Evolutionary conservation across 2,113 vertebrate species (phyloP), one percentile per base, ranked within the genome.

Genomic region (Buteo buteo): DNA sequence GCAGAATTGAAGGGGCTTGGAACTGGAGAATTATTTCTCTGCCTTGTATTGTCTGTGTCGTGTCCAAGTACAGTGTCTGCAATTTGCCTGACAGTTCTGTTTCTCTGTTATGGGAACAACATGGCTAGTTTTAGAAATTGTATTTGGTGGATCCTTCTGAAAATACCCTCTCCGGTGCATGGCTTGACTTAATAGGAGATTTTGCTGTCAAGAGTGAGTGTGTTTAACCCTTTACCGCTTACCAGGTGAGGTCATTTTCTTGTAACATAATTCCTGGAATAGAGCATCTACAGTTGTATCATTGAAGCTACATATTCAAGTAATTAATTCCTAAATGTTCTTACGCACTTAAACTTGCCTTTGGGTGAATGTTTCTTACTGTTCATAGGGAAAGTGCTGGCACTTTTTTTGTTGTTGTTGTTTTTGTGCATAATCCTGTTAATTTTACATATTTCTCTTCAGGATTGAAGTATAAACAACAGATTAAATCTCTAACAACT

Each of bases 51-150:
- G 22, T 74, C 28, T 31, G 32, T 85, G 49, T 86, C 31, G 4
- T 80, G 28, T 78, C 20, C 0, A 10, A 47, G 26, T 45, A 31
- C 18, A 61, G 34, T 0, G 0, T 25, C 12, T 91, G 31, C 55
- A 59, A 8, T 83, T 83, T 65, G 24, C 62, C 38, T 76, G 38
- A 18, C 18, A 26, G 36, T 72, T 64, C 6, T 50, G 19, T 80
- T 52, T 70, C 44, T 71, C 59, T 20, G 4, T 38, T 81, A 19
- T 2, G 45, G 52, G 55, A 42, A 72, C 78, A 82, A 66, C 28
- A 13, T 31, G 19, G 13, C 55, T 87, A 9, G 54, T 57, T 76
- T 80, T 76, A 70, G 40, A 69, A 77, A 57, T 10, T 38, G 4
- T 9, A 5, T 65, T 79, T 86, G 38, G 8, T 80, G 31, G 21